These are phyloP conservation scores for Poecilus cupreus DNA, from an alignment of 2,888 invertebrate genomes.

Conservation along the genomic window DNA sequence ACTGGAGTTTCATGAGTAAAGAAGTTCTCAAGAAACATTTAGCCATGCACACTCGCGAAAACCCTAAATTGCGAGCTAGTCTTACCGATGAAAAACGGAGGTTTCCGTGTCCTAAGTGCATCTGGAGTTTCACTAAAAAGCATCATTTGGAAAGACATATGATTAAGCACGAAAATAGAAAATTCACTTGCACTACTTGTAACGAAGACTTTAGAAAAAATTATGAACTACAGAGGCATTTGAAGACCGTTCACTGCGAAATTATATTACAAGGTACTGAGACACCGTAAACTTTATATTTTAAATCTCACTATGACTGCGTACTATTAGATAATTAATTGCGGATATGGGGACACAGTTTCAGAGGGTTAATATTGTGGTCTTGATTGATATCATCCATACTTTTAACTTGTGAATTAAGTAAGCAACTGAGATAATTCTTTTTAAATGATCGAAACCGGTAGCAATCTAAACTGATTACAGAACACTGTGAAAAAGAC, in stretches of 20 bases:
- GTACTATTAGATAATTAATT: neutral
- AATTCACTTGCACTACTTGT: conserved; percentile 30
- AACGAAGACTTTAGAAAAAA: conserved; percentile 41
- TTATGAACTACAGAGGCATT: conserved; percentile 39
- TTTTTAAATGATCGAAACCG: too few relatives aligned
- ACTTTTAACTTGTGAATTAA: too few relatives aligned
- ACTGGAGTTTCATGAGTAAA: conserved; percentile 69
- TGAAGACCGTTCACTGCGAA: conserved; percentile 22
- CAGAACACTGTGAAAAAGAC: too few relatives aligned
- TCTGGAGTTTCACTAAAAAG: conserved; percentile 52
- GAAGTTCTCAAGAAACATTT: conserved; percentile 70
- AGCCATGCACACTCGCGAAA: conserved; percentile 70
- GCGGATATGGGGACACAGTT: neutral
- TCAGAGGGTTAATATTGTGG: neutral
- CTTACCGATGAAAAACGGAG: conserved; percentile 34
- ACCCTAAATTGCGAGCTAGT: conserved; percentile 67
- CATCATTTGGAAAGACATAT: conserved; percentile 51
- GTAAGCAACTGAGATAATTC: too few relatives aligned
- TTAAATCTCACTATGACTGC: neutral
- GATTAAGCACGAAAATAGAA: conserved; percentile 42
- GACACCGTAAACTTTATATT: neutral
- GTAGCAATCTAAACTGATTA: too few relatives aligned
- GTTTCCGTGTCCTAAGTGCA: conserved; percentile 44
- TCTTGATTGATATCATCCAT: too few relatives aligned
- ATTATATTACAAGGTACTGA: neutral